A percentile compares a stretch with the other conserved stretches of the same genome.
Evolutionary conservation across 2,113 vertebrate species (phyloP).

Genomic region (Mesoclemmys tuberculata): DNA sequence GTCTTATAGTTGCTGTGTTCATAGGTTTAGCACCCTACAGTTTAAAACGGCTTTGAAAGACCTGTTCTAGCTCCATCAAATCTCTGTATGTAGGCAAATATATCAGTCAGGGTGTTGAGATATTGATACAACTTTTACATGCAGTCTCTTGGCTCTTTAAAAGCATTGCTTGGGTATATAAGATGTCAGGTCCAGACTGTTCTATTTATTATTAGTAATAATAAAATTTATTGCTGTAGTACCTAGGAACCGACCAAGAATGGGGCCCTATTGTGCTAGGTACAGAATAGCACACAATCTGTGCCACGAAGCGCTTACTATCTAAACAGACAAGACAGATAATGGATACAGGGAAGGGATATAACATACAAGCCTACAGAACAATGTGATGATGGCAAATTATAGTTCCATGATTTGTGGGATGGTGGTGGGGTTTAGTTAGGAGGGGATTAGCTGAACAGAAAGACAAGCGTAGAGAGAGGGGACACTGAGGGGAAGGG

Average conservation of each 20-base stretch:
- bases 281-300: not conserved
- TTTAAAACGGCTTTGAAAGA: not conserved
- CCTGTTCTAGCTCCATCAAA: not conserved
- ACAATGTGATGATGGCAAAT: not conserved
- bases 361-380: not conserved
- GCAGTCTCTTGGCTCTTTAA: not conserved
- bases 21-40: not conserved
- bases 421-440: not conserved
- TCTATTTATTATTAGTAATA: no score
- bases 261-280: not conserved
- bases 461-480: not conserved
- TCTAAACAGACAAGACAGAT: not conserved
- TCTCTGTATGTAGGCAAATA: not conserved
- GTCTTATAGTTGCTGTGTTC: not conserved
- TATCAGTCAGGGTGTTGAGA: not conserved
- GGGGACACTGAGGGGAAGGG: not conserved
- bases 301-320: not conserved
- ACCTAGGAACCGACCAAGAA: not conserved
- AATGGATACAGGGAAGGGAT: not conserved
- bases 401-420: not conserved
- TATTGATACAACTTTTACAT: not conserved
- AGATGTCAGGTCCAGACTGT: not conserved
- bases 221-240: not conserved
- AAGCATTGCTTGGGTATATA: not conserved
- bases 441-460: not conserved